Evolutionary conservation across 2,888 invertebrate genomes (phyloP).

Genomic region (Meiosimyza platycephala): DNA sequence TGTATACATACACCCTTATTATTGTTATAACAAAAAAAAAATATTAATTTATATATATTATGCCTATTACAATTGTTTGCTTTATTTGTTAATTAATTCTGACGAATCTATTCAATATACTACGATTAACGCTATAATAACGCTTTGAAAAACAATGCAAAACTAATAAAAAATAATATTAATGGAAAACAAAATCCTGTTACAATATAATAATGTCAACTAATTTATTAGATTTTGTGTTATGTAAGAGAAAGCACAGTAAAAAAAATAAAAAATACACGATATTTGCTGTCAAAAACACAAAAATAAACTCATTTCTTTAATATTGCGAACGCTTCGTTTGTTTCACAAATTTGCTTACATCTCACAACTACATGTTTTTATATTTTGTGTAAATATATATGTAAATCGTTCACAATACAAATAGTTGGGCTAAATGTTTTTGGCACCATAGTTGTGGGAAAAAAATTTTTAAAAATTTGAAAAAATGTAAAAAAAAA

Average conservation of each 20-base stretch:
- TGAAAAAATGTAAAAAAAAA: neutral
- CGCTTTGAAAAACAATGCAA: neutral
- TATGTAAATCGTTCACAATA: neutral
- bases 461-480: too few relatives aligned
- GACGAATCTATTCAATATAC: conserved; percentile 16
- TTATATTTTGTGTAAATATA: neutral
- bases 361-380: too few relatives aligned
- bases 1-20: too few relatives aligned
- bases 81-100: conserved; percentile 23
- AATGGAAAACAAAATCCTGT: neutral
- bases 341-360: too few relatives aligned
- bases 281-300: too few relatives aligned
- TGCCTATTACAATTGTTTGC: neutral
- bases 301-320: too few relatives aligned
- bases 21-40: too few relatives aligned
- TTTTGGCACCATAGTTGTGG: too few relatives aligned
- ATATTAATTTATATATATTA: too few relatives aligned
- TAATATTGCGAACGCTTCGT: too few relatives aligned
- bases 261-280: too few relatives aligned
- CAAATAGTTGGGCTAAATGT: neutral
- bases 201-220: neutral
- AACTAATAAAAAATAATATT: conserved; percentile 21
- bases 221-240: conserved; percentile 22
- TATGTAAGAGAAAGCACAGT: neutral
- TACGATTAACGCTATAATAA: conserved; percentile 14